Evolutionary conservation across 2,888 invertebrate species (phyloP).

Genomic region (Drosophila falleni): DNA sequence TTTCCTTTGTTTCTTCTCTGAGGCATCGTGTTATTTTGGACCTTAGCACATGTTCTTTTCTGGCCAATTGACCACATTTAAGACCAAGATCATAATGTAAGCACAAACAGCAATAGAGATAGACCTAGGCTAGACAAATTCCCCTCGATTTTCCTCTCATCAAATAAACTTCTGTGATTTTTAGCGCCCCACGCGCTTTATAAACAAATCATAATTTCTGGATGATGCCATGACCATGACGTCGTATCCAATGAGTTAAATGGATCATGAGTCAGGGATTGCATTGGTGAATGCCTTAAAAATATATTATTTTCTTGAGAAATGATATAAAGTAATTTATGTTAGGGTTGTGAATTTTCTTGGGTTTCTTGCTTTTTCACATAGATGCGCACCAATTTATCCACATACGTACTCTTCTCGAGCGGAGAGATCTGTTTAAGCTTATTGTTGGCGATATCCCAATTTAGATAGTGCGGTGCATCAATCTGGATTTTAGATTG

Average conservation of each 20-base stretch:
- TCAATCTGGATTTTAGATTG: constrained; percentile 25
- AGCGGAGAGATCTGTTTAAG: constrained; percentile 34
- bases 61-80: constrained; percentile 29
- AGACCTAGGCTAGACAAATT: constrained; percentile 1
- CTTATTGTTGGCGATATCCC: constrained; percentile 52
- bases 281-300: constrained; percentile 4
- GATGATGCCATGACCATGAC: constrained; percentile 48
- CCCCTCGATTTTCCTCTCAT: not conserved
- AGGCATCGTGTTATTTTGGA: constrained; percentile 42
- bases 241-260: constrained; percentile 21
- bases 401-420: constrained; percentile 55
- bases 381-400: constrained; percentile 50
- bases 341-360: constrained; percentile 3
- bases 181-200: not conserved
- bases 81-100: constrained; percentile 13
- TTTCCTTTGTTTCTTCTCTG: constrained; percentile 34
- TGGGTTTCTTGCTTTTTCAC: constrained; percentile 30
- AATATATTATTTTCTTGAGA: not conserved
- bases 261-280: constrained; percentile 41
- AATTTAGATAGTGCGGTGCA: constrained; percentile 58
- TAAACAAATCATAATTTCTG: constrained; percentile 44
- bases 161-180: not conserved
- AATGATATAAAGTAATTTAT: not conserved
- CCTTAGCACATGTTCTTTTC: constrained; percentile 15
- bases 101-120: constrained; percentile 2